phyloP scores from a whole-genome alignment of 2,797 vertebrate genomes.

The Acanthornis magna region DNA sequence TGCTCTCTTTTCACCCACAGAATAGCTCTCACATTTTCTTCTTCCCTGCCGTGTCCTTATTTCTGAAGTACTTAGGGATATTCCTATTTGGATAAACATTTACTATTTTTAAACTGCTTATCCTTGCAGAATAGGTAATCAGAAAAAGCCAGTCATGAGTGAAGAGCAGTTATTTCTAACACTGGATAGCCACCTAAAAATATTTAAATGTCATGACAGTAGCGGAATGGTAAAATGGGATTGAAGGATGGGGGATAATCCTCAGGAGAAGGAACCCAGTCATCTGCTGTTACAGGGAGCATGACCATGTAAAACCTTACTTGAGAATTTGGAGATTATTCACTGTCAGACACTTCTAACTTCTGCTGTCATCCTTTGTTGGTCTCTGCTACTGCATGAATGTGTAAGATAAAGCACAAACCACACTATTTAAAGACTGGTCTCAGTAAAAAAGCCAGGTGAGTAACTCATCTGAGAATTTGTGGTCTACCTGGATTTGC shows the following conservation, averaged over 20 bases:
- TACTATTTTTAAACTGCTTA: not conserved
- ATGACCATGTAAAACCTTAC: not conserved
- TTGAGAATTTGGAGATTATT: not conserved
- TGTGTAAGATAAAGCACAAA: not conserved
- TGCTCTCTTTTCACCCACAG: conserved; percentile 6
- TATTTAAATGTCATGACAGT: not conserved
- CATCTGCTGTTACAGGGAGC: not conserved
- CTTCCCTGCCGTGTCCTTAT: not conserved
- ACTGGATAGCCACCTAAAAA: not conserved
- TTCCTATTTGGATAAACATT: not conserved
- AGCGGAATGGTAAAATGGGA: not conserved
- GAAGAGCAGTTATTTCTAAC: not conserved
- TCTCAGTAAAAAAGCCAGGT: not conserved
- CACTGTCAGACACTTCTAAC: not conserved
- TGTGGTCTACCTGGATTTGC: not conserved
- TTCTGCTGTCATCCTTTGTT: not conserved
- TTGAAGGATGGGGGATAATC: not conserved
- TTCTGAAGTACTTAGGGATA: not conserved
- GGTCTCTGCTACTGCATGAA: not conserved
- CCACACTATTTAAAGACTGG: not conserved
- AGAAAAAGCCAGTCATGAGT: not conserved
- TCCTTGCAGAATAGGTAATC: not conserved
- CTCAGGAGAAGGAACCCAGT: not conserved
- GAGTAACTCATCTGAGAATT: not conserved
- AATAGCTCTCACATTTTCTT: not conserved